Conservation (phyloP, 2,888 invertebrate genomes). For the Dasypolia templi region DNA sequence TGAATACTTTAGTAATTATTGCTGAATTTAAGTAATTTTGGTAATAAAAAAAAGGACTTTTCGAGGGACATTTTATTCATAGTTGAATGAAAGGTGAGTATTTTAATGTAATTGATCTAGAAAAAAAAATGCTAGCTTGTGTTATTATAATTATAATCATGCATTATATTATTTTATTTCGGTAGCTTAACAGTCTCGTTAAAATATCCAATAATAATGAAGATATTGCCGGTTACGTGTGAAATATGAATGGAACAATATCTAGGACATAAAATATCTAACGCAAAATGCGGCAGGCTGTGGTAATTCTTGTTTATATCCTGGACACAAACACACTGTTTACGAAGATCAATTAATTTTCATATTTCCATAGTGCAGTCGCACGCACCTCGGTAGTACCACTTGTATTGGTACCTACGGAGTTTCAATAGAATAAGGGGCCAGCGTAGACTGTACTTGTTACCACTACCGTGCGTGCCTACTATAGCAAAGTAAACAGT, state of each 20-base stretch:
- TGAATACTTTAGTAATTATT: neutral
- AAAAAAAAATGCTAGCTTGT: neutral
- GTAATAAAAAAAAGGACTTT: neutral
- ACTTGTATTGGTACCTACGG: neutral
- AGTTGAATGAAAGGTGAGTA: constrained; percentile 33
- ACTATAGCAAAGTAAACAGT: neutral
- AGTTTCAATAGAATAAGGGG: neutral
- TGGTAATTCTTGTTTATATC: neutral
- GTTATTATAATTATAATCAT: neutral
- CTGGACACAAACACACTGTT: neutral
- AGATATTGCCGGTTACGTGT: neutral
- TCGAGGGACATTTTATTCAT: neutral
- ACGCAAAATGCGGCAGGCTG: constrained; percentile 6
- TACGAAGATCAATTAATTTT: neutral
- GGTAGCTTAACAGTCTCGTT: neutral
- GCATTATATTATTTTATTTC: neutral
- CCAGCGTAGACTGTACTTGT: neutral
- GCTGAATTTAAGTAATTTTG: neutral
- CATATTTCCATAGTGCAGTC: neutral
- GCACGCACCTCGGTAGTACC: neutral
- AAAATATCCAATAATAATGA: neutral
- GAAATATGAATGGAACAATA: neutral
- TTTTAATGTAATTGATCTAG: neutral
- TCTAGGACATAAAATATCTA: neutral
- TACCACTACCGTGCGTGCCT: too few relatives aligned